Evolutionary conservation across 2,888 invertebrate species (phyloP).

Genomic region (Mimumesa dahlbomi): DNA sequence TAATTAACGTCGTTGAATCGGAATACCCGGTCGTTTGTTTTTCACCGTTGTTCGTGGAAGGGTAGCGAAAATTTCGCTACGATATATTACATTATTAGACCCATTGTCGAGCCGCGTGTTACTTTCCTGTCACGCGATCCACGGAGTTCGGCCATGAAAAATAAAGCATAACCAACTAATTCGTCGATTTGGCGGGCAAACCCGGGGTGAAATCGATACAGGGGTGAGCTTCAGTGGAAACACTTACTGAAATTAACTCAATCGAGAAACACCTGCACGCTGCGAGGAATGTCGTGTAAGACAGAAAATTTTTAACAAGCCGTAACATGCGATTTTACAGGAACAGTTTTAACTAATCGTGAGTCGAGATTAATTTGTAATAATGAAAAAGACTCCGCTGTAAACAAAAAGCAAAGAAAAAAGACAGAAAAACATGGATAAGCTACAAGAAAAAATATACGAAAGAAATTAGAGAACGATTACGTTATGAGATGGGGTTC

Average conservation of each 20-base stretch:
- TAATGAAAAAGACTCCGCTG: too few relatives aligned
- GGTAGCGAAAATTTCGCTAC: constrained; percentile 63
- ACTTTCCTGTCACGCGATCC: constrained; percentile 74
- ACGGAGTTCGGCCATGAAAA: constrained; percentile 36
- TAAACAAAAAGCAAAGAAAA: too few relatives aligned
- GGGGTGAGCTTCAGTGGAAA: constrained; percentile 47
- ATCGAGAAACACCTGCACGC: constrained; percentile 45
- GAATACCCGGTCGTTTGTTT: constrained; percentile 18
- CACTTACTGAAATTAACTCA: constrained; percentile 58
- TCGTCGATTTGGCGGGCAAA: constrained; percentile 63
- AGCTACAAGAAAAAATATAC: too few relatives aligned
- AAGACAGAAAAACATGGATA: too few relatives aligned
- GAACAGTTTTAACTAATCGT: too few relatives aligned
- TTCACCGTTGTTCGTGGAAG: constrained; percentile 40
- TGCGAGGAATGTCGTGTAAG: constrained; percentile 17
- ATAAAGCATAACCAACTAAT: constrained; percentile 62
- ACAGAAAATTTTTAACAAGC: neutral
- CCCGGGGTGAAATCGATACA: constrained; percentile 63
- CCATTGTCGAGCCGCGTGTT: constrained; percentile 68
- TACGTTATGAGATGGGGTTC: too few relatives aligned
- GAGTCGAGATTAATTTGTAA: too few relatives aligned
- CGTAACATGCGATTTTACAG: too few relatives aligned
- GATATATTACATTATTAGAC: constrained; percentile 73
- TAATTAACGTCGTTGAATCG: neutral
- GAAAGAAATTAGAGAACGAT: too few relatives aligned